Conservation (phyloP, 2,888 invertebrate species). For the Drosophila vallismaia region DNA sequence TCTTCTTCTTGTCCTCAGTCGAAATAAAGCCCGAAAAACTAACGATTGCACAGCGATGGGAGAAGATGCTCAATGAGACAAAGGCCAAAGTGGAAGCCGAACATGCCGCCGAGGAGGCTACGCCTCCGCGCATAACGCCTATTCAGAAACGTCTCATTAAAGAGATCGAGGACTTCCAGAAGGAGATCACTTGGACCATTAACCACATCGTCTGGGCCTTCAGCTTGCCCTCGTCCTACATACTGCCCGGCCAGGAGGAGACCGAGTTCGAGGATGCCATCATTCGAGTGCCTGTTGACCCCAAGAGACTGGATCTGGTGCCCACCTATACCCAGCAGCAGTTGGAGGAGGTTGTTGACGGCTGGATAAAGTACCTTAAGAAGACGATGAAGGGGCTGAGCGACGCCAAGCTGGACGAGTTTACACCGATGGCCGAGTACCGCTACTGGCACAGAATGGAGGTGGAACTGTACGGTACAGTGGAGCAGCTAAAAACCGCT, state of each 20-base stretch:
- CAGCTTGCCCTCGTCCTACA: constrained; percentile 82
- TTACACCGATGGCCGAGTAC: constrained; percentile 93
- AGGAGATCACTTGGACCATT: constrained; percentile 84
- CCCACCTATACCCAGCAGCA: constrained; percentile 82
- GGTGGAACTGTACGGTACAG: constrained; percentile 89
- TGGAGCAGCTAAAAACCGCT: constrained; percentile 92
- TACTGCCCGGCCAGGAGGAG: constrained; percentile 82
- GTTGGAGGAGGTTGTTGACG: constrained; percentile 85
- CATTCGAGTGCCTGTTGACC: constrained; percentile 80
- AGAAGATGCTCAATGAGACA: constrained; percentile 84
- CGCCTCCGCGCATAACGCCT: constrained; percentile 70
- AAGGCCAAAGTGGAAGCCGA: constrained; percentile 84
- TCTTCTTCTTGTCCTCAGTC: constrained; percentile 25
- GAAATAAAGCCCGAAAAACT: constrained; percentile 78
- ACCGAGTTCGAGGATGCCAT: constrained; percentile 82
- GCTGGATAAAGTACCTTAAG: constrained; percentile 85
- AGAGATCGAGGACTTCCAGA: constrained; percentile 85
- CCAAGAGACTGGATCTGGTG: constrained; percentile 72
- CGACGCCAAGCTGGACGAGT: constrained; percentile 86
- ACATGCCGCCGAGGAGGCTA: constrained; percentile 70
- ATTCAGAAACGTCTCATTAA: constrained; percentile 76
- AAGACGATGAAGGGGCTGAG: constrained; percentile 80
- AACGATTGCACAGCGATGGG: constrained; percentile 86
- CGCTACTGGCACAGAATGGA: constrained; percentile 94
- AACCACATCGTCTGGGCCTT: constrained; percentile 83